phyloP scores from a whole-genome alignment of 2,797 vertebrate species.

The Pseudomugil gertrudae region DNA sequence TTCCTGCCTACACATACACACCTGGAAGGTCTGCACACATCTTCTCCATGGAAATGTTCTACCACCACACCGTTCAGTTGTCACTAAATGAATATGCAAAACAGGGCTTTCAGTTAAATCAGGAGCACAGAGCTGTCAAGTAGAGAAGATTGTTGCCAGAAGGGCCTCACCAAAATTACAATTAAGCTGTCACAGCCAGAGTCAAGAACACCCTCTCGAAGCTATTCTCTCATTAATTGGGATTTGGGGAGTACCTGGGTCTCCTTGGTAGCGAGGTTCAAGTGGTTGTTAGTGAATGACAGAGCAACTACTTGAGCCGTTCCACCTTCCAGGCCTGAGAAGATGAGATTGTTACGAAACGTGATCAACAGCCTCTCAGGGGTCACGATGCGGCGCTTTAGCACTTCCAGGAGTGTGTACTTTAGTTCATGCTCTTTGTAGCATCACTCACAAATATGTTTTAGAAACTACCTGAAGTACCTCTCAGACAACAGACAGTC shows the following conservation, averaged over 20 bases:
- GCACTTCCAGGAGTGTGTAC: conserved; percentile 53
- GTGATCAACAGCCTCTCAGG: conserved; percentile 82
- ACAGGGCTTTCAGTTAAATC: conserved; percentile 73
- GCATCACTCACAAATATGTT: conserved; percentile 68
- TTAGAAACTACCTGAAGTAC: conserved; percentile 68
- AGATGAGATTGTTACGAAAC: conserved; percentile 83
- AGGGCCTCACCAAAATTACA: conserved; percentile 81
- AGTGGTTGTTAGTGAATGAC: conserved; percentile 83
- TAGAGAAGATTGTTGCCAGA: conserved; percentile 78
- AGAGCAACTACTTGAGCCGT: conserved; percentile 73
- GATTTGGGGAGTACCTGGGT: conserved; percentile 84
- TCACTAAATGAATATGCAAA: conserved; percentile 74
- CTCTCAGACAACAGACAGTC: conserved; percentile 62
- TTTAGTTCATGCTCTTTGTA: conserved; percentile 64
- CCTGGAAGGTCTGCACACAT: conserved; percentile 11
- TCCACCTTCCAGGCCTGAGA: conserved; percentile 66
- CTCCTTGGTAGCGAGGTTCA: conserved; percentile 80
- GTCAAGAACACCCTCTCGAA: conserved; percentile 84
- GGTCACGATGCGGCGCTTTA: conserved; percentile 72
- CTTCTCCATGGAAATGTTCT: conserved; percentile 48
- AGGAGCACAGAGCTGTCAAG: conserved; percentile 72
- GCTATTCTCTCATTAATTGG: conserved; percentile 85
- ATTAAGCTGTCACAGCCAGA: conserved; percentile 83
- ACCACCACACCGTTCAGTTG: conserved; percentile 34
- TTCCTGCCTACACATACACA: conserved; percentile 17